phyloP scores from a whole-genome alignment of 2,888 invertebrate species.

The Cryptus viduatorius region DNA sequence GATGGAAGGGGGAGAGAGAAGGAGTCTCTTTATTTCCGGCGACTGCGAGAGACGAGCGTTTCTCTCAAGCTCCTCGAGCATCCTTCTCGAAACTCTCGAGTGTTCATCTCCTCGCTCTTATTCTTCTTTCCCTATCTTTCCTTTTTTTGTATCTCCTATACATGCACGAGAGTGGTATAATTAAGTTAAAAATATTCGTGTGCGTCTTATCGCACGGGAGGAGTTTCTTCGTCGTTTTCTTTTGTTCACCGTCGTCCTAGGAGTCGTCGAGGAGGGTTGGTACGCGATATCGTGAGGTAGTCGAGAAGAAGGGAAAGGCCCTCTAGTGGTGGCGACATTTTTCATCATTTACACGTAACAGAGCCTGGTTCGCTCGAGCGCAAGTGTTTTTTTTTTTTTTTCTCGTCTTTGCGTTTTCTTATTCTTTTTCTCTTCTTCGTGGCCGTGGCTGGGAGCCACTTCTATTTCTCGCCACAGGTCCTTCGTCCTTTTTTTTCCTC shows the following conservation, averaged over 20 bases:
- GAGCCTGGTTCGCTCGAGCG: constrained; percentile 66
- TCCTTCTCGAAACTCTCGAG: constrained; percentile 52
- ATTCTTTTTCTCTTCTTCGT: constrained; percentile 45
- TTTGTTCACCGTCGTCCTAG: constrained; percentile 45
- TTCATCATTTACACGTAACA: constrained; percentile 82
- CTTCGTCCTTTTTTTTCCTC: constrained; percentile 30
- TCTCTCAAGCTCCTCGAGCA: constrained; percentile 43
- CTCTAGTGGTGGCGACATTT: constrained; percentile 76
- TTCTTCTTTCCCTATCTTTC: constrained; percentile 13
- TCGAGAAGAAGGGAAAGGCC: constrained; percentile 18
- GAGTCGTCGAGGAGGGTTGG: constrained; percentile 33
- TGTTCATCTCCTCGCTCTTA: constrained; percentile 41
- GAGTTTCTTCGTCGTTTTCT: constrained; percentile 61
- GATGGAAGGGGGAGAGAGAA: constrained; percentile 16
- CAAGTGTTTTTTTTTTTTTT: constrained; percentile 45
- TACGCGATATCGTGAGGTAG: constrained; percentile 1
- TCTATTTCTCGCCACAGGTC: constrained; percentile 31
- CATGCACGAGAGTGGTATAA: constrained; percentile 71
- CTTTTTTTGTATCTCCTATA: constrained; percentile 2
- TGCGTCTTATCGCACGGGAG: constrained; percentile 72
- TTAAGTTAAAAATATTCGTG: constrained; percentile 82
- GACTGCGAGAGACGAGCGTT: constrained; percentile 54
- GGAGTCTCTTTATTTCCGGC: constrained; percentile 60
- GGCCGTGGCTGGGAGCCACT: constrained; percentile 41
- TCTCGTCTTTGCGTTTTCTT: constrained; percentile 31